Percentiles rank a stretch among this genome's conserved stretches.
These are phyloP conservation scores for Agonopterix subpropinquella DNA, from an alignment of 2,888 invertebrate species.

Conservation along the genomic window DNA sequence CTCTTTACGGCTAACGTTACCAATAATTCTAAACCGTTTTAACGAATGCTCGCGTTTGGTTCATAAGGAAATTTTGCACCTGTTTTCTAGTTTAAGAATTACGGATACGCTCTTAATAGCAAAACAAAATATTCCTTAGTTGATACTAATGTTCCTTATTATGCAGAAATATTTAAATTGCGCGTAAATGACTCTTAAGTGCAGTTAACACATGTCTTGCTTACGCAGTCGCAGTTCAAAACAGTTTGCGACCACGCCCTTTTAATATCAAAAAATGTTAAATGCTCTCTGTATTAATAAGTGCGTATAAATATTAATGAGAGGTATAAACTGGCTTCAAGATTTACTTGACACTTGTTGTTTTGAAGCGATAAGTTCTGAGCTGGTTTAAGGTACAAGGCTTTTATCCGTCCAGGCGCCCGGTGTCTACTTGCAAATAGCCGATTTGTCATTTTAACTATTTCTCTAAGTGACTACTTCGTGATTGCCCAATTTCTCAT, in stretches of 20 bases:
- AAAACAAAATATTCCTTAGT: constrained; percentile 8
- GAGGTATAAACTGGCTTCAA: constrained; percentile 9
- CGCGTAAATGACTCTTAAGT: constrained; percentile 17
- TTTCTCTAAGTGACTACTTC: too few species aligned
- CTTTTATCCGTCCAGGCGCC: too few species aligned
- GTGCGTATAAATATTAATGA: constrained; percentile 23
- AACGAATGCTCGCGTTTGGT: neutral
- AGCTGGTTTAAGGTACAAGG: too few species aligned
- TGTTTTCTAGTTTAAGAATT: neutral
- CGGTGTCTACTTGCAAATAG: too few species aligned
- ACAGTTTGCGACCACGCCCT: constrained; percentile 27
- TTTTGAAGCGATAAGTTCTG: too few species aligned
- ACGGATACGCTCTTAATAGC: constrained; percentile 1
- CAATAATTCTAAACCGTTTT: too few species aligned
- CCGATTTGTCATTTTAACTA: too few species aligned
- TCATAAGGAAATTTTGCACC: neutral
- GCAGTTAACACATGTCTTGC: constrained; percentile 21
- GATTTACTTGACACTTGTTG: constrained; percentile 1
- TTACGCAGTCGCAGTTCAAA: constrained; percentile 11
- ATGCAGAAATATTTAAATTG: constrained; percentile 43
- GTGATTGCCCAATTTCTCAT: too few species aligned
- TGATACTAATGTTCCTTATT: constrained; percentile 17
- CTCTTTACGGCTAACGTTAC: too few species aligned
- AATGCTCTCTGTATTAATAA: constrained; percentile 7
- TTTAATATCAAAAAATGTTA: constrained; percentile 19